Percentiles rank a stretch among this genome's conserved stretches.
Evolutionary conservation across 2,113 vertebrate species (phyloP).

Genomic region (Mionectes macconnelli): DNA sequence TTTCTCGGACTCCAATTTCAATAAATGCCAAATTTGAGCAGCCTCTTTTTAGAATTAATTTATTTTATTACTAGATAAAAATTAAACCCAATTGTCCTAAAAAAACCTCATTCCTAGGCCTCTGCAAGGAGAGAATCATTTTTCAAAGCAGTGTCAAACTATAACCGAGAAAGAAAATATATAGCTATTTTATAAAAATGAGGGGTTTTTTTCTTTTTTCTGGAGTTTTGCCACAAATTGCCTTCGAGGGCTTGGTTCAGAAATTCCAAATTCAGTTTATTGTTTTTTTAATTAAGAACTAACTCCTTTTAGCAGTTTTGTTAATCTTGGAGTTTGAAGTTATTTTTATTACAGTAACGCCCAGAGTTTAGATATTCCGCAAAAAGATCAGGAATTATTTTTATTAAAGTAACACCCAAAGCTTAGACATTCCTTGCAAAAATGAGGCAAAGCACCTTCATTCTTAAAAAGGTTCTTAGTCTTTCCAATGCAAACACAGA

Average conservation of each 20-base stretch:
- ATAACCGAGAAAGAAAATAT: neutral
- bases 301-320: conserved; percentile 44
- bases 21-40: neutral
- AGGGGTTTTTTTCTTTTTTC: neutral
- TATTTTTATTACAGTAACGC: conserved; percentile 66
- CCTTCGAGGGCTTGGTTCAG: conserved; percentile 56
- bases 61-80: neutral
- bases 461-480: conserved; percentile 21
- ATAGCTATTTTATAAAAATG: neutral
- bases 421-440: conserved; percentile 22
- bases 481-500: neutral
- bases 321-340: conserved; percentile 53
- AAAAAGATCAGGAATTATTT: conserved; percentile 60
- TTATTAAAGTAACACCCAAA: conserved; percentile 59
- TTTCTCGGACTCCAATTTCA: neutral
- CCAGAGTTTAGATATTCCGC: conserved; percentile 32
- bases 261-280: conserved; percentile 57
- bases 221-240: conserved; percentile 41
- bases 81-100: neutral
- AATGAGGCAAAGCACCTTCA: conserved; percentile 20
- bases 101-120: neutral
- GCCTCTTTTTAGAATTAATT: neutral
- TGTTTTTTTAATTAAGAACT: conserved; percentile 38
- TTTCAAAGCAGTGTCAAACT: neutral
- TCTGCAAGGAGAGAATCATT: neutral